These are phyloP conservation scores for Zaprionus africanus DNA, from an alignment of 1,140 invertebrate species.

Conservation along the genomic window DNA sequence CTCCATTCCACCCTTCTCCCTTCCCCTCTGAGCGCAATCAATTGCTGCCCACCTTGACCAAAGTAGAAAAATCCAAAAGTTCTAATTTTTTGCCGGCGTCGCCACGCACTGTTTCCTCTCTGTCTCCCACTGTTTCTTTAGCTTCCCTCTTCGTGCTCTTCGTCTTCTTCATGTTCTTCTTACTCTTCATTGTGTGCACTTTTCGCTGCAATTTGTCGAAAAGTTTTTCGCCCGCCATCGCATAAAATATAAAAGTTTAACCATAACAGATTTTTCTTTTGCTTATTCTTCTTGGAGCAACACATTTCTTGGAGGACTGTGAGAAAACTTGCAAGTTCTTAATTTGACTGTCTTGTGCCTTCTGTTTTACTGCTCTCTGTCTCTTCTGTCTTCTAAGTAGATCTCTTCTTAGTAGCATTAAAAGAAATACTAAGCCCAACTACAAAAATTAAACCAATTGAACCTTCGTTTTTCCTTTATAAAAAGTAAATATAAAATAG, in stretches of 20 bases:
- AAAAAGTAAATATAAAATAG: too few relatives aligned
- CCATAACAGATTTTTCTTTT: slow-evolving; percentile 65
- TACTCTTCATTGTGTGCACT: slow-evolving; percentile 63
- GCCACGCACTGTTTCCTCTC: slow-evolving; percentile 70
- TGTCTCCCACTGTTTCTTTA: background rate
- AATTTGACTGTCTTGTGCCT: slow-evolving; percentile 14
- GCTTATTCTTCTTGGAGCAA: slow-evolving; percentile 1
- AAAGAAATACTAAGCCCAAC: too few relatives aligned
- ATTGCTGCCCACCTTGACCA: slow-evolving; percentile 57
- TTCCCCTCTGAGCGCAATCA: slow-evolving; percentile 16
- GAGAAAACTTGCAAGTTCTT: slow-evolving; percentile 29
- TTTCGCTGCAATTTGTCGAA: slow-evolving; percentile 79
- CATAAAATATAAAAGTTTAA: slow-evolving; percentile 62
- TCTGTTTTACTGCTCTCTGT: too few relatives aligned
- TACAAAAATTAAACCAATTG: too few relatives aligned
- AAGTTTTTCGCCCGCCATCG: slow-evolving; percentile 49
- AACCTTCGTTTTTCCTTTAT: too few relatives aligned
- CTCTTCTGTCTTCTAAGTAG: background rate
- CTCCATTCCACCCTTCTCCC: background rate
- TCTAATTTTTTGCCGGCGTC: slow-evolving; percentile 53
- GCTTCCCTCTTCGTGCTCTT: background rate
- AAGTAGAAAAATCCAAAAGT: slow-evolving; percentile 64
- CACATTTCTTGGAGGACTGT: slow-evolving; percentile 19
- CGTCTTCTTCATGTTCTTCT: background rate
- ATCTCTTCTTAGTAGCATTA: background rate